Evolutionary conservation across 2,113 vertebrate species (phyloP), one percentile per base, ranked within the genome.

Genomic region (Hoplias malabaricus): DNA sequence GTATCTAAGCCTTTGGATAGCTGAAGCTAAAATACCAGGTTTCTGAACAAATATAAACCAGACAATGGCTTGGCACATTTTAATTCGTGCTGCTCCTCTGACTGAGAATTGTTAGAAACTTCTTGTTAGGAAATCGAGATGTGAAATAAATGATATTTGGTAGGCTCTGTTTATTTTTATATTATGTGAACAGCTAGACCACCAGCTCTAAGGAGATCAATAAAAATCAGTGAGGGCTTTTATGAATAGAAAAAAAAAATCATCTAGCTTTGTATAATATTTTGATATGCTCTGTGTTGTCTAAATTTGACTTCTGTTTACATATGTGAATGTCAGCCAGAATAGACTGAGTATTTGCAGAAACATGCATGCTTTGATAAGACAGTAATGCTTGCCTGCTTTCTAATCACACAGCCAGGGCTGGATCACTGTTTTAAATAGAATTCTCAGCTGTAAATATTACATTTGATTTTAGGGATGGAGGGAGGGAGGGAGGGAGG

Each of bases 331-430:
- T 63, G 53, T 73, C 33, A 61, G 50, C 33, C 43, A 71, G 69
- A 75, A 71, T 67, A 63, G 67, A 76, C 62, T 72, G 53, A 69
- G 33, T 31, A 27, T 68, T 74, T 40, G 23, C 38, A 42, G 36
- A 50, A 11, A 67, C 5, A 0, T 56, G 16, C 27, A 57, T 67
- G 21, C 50, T 40, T 66, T 40, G 43, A 59, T 36, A 38, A 16
- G 34, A 69, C 72, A 48, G 31, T 21, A 63, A 63, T 63, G 59
- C 40, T 62, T 63, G 25, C 57, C 42, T 46, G 40, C 38, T 63
- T 74, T 33, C 40, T 74, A 12, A 48, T 29, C 16, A 21, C 29
- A 63, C 74, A 59, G 29, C 43, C 21, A 16, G 29, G 31, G 10
- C 16, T 53, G 31, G 67, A 70, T 76, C n/a, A 31, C 25, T 34